phyloP scores from a whole-genome alignment of 2,797 vertebrate species.

The Percopsis omiscomaycus region DNA sequence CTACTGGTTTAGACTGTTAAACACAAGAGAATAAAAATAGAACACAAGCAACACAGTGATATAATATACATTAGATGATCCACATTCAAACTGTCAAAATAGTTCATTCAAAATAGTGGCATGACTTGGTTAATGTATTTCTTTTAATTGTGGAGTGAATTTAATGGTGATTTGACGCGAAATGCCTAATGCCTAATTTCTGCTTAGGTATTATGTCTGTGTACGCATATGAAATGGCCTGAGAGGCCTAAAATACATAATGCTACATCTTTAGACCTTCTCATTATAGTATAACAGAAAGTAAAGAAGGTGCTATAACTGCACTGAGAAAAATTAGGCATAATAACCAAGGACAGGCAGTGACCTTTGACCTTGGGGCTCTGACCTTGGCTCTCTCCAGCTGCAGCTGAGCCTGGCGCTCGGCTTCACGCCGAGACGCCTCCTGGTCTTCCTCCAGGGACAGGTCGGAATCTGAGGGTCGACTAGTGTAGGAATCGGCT shows the following conservation, averaged over 20 bases:
- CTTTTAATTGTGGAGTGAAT: too few relatives aligned
- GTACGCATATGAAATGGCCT: too few relatives aligned
- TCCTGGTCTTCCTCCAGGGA: conserved; percentile 97
- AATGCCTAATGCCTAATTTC: too few relatives aligned
- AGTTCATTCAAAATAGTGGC: too few relatives aligned
- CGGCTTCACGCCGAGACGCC: conserved; percentile 93
- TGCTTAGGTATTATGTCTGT: too few relatives aligned
- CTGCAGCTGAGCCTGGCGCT: conserved; percentile 94
- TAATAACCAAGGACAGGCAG: conserved; percentile 5
- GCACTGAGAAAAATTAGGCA: neutral
- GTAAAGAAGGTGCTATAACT: too few relatives aligned
- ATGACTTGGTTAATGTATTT: too few relatives aligned
- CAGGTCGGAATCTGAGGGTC: conserved; percentile 97
- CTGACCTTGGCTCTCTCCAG: conserved; percentile 94
- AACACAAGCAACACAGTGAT: neutral
- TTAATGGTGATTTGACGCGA: too few relatives aligned
- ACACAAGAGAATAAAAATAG: conserved; percentile 8
- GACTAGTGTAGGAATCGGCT: conserved; percentile 96
- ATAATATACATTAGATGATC: too few relatives aligned
- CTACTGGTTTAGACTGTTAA: conserved; percentile 89
- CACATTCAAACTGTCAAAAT: too few relatives aligned
- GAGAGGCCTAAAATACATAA: too few relatives aligned
- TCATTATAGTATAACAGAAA: neutral
- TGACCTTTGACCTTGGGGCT: conserved; percentile 11
- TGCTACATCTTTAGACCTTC: too few relatives aligned